Conservation (phyloP, 2,797 vertebrate species). For the Enteromius treurensis region DNA sequence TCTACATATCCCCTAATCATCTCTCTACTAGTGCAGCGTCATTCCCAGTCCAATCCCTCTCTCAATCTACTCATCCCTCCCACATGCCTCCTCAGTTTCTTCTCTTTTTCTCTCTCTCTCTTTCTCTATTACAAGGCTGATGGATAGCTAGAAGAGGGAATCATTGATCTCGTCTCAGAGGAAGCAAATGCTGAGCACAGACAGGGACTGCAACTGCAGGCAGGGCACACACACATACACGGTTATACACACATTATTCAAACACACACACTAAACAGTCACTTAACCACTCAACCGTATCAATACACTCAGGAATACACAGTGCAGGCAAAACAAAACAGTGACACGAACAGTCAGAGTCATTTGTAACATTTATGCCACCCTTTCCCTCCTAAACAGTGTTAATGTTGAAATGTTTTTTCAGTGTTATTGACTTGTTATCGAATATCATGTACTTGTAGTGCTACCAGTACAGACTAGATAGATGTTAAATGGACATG, state of each 20-base stretch:
- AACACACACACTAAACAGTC: constrained; percentile 35
- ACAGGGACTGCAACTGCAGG: constrained; percentile 65
- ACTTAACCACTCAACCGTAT: constrained; percentile 39
- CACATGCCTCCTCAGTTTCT: constrained; percentile 7
- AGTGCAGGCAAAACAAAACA: constrained; percentile 55
- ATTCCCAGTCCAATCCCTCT: constrained; percentile 20
- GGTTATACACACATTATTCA: constrained; percentile 30
- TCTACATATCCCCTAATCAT: constrained; percentile 71
- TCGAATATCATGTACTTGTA: too few species aligned
- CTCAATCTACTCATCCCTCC: constrained; percentile 21
- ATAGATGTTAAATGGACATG: background rate
- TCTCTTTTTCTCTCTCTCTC: constrained; percentile 56
- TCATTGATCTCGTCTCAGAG: constrained; percentile 76
- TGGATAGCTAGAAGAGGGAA: constrained; percentile 74
- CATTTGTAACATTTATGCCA: constrained; percentile 19
- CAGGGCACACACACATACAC: constrained; percentile 40
- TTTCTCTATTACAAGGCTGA: constrained; percentile 72
- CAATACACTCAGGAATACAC: constrained; percentile 49
- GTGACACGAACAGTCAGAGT: constrained; percentile 21
- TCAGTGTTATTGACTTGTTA: too few species aligned
- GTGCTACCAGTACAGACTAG: too few species aligned
- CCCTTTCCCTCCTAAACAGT: background rate
- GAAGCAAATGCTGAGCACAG: constrained; percentile 73
- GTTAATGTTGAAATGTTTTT: background rate
- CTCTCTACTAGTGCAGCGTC: constrained; percentile 20